phyloP scores from a whole-genome alignment of 30 jellyfish, hydroid and myxozoan species.

The Chironex yamaguchii region DNA sequence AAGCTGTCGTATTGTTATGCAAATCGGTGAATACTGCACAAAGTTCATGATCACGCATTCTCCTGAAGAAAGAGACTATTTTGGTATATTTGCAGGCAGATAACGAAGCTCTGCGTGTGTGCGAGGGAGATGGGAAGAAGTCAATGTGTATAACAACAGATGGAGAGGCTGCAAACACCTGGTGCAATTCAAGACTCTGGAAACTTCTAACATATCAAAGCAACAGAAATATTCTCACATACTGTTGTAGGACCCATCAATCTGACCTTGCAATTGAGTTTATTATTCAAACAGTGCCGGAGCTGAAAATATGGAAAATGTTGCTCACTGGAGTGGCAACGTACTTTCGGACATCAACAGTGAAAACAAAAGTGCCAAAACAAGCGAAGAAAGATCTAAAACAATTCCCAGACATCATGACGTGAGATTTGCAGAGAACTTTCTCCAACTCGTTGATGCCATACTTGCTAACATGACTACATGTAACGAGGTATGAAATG shows the following conservation, averaged over 20 bases:
- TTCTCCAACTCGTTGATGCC: slow-evolving; percentile 56
- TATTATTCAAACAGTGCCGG: slow-evolving; percentile 58
- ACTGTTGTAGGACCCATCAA: slow-evolving; percentile 59
- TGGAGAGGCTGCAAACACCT: slow-evolving; percentile 54
- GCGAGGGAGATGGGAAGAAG: background rate
- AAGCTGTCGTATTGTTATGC: slow-evolving; percentile 21
- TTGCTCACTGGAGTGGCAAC: slow-evolving; percentile 53
- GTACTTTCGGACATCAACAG: slow-evolving; percentile 32
- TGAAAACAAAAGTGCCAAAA: slow-evolving; percentile 23
- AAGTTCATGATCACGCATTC: slow-evolving; percentile 11
- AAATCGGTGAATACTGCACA: slow-evolving; percentile 15
- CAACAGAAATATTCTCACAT: slow-evolving; percentile 29
- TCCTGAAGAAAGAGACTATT: background rate
- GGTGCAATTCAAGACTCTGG: slow-evolving; percentile 37
- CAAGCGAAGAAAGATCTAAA: slow-evolving; percentile 9
- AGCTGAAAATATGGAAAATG: slow-evolving; percentile 41
- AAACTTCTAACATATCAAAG: slow-evolving; percentile 27
- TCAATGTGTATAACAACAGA: slow-evolving; percentile 14
- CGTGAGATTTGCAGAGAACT: slow-evolving; percentile 54
- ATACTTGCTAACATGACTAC: slow-evolving; percentile 25
- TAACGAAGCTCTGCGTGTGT: slow-evolving; percentile 4
- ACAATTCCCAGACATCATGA: slow-evolving; percentile 64
- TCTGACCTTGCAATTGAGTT: slow-evolving; percentile 63
- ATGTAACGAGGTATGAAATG: slow-evolving; percentile 32
- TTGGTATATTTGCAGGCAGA: background rate